Base-by-base conservation (phyloP, 2,797 vertebrate species). In the Gorsachius magnificus region DNA sequence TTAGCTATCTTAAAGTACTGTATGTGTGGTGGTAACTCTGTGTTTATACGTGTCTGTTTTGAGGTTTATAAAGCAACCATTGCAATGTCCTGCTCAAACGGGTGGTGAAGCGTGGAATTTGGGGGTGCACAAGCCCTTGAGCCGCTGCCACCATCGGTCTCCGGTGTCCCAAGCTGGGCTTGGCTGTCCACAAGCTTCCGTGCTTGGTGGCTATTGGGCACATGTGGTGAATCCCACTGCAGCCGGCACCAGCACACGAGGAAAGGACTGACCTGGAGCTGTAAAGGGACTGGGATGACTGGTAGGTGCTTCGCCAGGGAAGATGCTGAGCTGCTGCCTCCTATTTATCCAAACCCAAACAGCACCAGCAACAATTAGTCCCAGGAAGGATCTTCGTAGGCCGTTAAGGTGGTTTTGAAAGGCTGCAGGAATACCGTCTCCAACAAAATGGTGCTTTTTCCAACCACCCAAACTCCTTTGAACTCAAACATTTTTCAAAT, bases 1-100 rank as follows among this genome's bases (percentile, higher is more conserved):
- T 35, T 16, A 36, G 26, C 16, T 14, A 36, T 21, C 36, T 58
- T 22, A 8, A 4, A 38, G 13, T 3, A 4, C 69, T 10, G 13
- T 16, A 31, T 7, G 0, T 1, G 5, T 29, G 9, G 2, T 2
- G 2, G 18, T 60, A 46, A 54, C 29, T 38, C 14, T 10, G 24
- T 36, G 16, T 18, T 54, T 24, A 11, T 9, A 22, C 3, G 15
- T 0, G 2, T 9, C 45, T 20, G 13, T 3, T 43, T 22, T 5
- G 3, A 35, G 58, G 53, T 5, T 28, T 38, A 5, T 4, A 10
- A 29, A 48, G 38, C 53, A 7, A 8, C 15, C 5, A 0, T 14
- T 8, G 21, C 0, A 1, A 58, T 20, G n/a, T 72, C 33, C 86
- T 46, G 28, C 60, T 57, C 36, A 22, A 33, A 21, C 1, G 1